Evolutionary conservation across 53 echinoderm and acorn worm genomes (phyloP).

Genomic region (Echinometra lucunter): DNA sequence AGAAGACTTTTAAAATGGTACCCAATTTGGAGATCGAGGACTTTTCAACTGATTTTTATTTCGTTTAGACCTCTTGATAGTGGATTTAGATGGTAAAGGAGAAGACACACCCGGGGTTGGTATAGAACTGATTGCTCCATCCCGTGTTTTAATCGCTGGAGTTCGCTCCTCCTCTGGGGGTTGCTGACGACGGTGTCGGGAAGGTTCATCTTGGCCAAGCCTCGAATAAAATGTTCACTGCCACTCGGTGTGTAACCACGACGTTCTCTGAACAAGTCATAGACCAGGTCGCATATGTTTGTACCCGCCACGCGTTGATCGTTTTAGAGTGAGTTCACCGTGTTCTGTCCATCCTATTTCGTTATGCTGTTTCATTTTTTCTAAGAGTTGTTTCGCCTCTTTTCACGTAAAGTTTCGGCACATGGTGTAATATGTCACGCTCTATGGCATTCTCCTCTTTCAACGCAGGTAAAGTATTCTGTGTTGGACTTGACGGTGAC

Average conservation of each 20-base stretch:
- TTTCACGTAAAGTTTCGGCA: slow-evolving; percentile 13
- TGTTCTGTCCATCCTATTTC: neutral
- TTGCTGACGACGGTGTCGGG: slow-evolving; percentile 42
- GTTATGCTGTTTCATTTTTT: neutral
- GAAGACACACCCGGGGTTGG: no score
- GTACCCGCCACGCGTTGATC: neutral
- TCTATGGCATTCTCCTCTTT: neutral
- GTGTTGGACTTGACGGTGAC: neutral
- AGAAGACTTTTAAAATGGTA: no score
- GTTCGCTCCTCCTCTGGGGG: neutral
- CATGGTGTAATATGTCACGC: slow-evolving; percentile 25
- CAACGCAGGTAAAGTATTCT: no score
- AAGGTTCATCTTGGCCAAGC: slow-evolving; percentile 16
- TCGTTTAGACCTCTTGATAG: neutral
- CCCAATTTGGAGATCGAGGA: neutral
- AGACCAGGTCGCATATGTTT: slow-evolving; percentile 36
- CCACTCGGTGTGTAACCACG: slow-evolving; percentile 50
- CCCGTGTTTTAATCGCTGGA: slow-evolving; percentile 26
- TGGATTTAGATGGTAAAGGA: neutral
- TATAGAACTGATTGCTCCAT: neutral
- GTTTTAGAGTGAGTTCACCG: neutral
- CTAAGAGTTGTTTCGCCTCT: neutral
- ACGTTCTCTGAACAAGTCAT: slow-evolving; percentile 36
- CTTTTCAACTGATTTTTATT: neutral
- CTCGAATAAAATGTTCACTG: slow-evolving; percentile 18